These are phyloP conservation scores for Pollenia labialis DNA, from an alignment of 2,888 invertebrate species.

Conservation along the genomic window DNA sequence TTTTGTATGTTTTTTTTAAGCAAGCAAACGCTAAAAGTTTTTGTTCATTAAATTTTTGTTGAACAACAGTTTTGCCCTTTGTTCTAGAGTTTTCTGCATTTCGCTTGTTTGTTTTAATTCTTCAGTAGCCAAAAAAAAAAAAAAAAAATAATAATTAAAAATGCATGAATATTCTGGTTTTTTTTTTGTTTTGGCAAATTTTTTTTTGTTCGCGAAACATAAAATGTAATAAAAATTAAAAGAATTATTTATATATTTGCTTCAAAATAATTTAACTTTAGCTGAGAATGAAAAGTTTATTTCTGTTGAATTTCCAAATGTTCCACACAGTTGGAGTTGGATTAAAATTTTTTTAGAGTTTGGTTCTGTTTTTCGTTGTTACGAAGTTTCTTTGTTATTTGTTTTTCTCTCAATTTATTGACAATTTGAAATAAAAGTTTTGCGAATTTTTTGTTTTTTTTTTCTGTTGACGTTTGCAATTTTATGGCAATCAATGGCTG, in stretches of 20 bases:
- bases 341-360: neutral
- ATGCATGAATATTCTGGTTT: conserved; percentile 23
- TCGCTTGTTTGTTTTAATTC: neutral
- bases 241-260: neutral
- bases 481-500: conserved; percentile 34
- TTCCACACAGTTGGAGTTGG: neutral
- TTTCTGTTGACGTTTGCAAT: conserved; percentile 36
- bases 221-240: conserved; percentile 44
- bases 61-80: conserved; percentile 34
- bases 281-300: neutral
- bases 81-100: neutral
- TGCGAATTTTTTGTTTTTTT: neutral
- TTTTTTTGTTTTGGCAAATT: neutral
- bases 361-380: neutral
- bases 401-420: conserved; percentile 10
- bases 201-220: neutral
- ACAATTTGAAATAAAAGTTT: conserved; percentile 21
- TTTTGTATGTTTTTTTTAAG: neutral
- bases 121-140: conserved; percentile 6
- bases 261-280: neutral
- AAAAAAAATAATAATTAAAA: conserved; percentile 14
- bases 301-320: neutral
- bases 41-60: conserved; percentile 62
- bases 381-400: neutral
- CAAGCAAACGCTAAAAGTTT: conserved; percentile 37